A percentile compares a stretch with the other conserved stretches of the same genome.
Evolutionary conservation across 2,113 vertebrate genomes (phyloP).

Genomic region (Leptobrachium leishanense): DNA sequence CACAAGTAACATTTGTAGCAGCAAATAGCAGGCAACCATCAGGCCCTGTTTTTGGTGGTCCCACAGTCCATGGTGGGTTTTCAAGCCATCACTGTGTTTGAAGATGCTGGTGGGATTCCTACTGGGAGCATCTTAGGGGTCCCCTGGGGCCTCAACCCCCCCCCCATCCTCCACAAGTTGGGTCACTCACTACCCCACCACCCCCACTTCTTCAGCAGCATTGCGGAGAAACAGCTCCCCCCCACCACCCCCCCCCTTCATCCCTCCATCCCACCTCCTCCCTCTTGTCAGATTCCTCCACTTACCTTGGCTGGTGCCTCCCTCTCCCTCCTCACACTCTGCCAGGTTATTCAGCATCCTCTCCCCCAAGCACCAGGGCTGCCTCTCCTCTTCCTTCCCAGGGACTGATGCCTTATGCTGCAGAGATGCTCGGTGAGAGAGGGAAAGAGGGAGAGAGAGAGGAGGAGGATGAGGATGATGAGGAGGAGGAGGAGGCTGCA

Average conservation of each 20-base stretch:
- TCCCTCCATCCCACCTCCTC: not conserved
- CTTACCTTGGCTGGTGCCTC: conserved; percentile 91
- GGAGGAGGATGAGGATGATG: conserved; percentile 6
- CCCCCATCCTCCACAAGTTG: not conserved
- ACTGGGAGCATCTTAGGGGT: conserved; percentile 2
- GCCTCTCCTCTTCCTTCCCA: conserved; percentile 54
- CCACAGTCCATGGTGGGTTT: not conserved
- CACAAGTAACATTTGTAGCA: too few relatives aligned
- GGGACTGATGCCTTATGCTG: conserved; percentile 58
- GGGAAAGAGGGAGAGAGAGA: conserved; percentile 21
- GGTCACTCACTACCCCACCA: conserved; percentile 1
- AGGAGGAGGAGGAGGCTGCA: conserved; percentile 78
- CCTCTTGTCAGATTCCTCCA: conserved; percentile 63
- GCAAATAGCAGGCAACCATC: not conserved
- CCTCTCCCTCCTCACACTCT: conserved; percentile 92
- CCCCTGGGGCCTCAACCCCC: conserved; percentile 45
- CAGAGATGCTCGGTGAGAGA: conserved; percentile 57
- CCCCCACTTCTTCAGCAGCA: conserved; percentile 45
- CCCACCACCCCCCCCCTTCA: conserved; percentile 41
- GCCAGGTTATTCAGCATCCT: conserved; percentile 97
- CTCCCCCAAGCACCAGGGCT: conserved; percentile 4
- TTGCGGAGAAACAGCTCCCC: conserved; percentile 52
- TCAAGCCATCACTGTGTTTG: not conserved
- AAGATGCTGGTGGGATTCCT: not conserved
- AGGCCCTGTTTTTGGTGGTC: not conserved